phyloP scores from a whole-genome alignment of 2,797 vertebrate species.

The Lemur catta region DNA sequence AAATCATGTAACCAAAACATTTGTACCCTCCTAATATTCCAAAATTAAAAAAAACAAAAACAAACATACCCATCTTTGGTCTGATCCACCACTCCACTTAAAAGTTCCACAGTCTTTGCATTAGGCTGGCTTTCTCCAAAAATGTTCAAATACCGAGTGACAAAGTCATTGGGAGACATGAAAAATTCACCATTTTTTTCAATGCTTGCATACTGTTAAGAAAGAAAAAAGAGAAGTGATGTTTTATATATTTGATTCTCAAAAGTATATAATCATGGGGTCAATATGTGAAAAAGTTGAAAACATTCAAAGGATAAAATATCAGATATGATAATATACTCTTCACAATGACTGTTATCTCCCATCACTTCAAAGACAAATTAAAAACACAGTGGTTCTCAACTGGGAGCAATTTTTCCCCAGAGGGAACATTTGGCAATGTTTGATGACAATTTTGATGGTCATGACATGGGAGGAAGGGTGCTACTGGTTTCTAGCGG shows the following conservation, averaged over 20 bases:
- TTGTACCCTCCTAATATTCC: too few species aligned
- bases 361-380: not conserved
- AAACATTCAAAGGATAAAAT: slow-evolving; percentile 30
- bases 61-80: slow-evolving; percentile 91
- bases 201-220: slow-evolving; percentile 89
- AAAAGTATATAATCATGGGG: not conserved
- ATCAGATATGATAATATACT: not conserved
- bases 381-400: not conserved
- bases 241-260: slow-evolving; percentile 23
- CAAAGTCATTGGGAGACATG: slow-evolving; percentile 91
- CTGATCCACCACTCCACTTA: slow-evolving; percentile 91
- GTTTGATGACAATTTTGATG: not conserved
- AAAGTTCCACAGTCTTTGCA: slow-evolving; percentile 86
- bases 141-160: slow-evolving; percentile 88
- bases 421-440: not conserved
- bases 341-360: not conserved
- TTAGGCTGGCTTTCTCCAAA: slow-evolving; percentile 87
- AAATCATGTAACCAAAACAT: too few species aligned
- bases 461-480: not conserved
- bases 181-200: slow-evolving; percentile 90
- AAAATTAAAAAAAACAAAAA: not conserved
- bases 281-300: not conserved
- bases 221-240: slow-evolving; percentile 50
- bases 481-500: not conserved
- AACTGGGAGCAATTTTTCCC: not conserved